Conservation (phyloP, 2,888 invertebrate species). For the Stenolophus ochropezus region DNA sequence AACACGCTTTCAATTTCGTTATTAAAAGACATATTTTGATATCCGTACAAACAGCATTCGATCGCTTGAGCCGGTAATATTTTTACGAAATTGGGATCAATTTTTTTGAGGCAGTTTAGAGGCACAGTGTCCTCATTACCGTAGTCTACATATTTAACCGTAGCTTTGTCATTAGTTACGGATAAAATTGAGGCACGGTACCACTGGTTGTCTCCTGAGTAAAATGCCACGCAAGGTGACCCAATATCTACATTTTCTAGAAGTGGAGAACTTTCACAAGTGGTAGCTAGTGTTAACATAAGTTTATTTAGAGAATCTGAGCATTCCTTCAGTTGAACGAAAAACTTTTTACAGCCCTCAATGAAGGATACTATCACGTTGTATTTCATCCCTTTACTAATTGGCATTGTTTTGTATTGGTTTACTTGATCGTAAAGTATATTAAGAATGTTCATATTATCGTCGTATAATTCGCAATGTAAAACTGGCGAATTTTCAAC, state of each 20-base stretch:
- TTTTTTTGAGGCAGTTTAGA: constrained; percentile 77
- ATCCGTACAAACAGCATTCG: constrained; percentile 84
- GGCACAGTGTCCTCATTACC: constrained; percentile 92
- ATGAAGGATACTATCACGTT: constrained; percentile 80
- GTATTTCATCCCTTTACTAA: constrained; percentile 70
- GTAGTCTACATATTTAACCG: constrained; percentile 94
- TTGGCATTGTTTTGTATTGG: constrained; percentile 65
- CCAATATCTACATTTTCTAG: constrained; percentile 73
- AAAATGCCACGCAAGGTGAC: constrained; percentile 86
- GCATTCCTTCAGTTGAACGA: constrained; percentile 81
- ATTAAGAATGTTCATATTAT: constrained; percentile 66
- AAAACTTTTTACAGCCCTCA: constrained; percentile 83
- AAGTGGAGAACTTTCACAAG: constrained; percentile 71
- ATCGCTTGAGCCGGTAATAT: constrained; percentile 83
- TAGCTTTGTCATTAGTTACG: constrained; percentile 71
- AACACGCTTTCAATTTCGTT: constrained; percentile 77
- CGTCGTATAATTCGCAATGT: constrained; percentile 82
- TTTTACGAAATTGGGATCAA: constrained; percentile 79
- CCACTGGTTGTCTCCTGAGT: constrained; percentile 88
- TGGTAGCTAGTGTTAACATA: constrained; percentile 80
- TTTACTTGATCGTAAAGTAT: constrained; percentile 62
- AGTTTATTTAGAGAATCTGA: constrained; percentile 78
- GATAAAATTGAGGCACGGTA: constrained; percentile 87
- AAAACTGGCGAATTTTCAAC: constrained; percentile 83
- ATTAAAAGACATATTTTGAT: constrained; percentile 76